Base-by-base conservation (phyloP, 2,113 vertebrate species). In the Sclerurus mexicanus region DNA sequence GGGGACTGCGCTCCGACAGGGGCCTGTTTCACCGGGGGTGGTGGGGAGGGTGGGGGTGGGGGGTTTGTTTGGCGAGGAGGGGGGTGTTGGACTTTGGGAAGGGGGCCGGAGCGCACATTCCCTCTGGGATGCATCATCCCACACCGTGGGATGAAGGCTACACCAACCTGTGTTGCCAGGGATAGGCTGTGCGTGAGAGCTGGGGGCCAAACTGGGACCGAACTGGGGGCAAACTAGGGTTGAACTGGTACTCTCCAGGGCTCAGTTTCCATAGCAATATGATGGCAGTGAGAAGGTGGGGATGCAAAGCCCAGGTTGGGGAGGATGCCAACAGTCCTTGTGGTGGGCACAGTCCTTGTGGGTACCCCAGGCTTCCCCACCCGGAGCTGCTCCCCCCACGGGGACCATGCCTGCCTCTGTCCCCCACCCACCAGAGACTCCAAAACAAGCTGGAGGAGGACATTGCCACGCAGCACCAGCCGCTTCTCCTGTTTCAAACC, bases 1-100 rank as follows among this genome's bases (percentile, higher is more conserved):
- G 96, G 98, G 95, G 97, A 97, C 97, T 95, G 96, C 19, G 85
- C 96, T 97, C 96, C 75, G 84, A 94, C 55, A 44, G 93, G 92
- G 92, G 93, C 87, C 72, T 89, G 85, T 15, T 90, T 91, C 88
- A 87, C 94, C 56, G 33, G 91, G 90, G 89, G 89, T 16, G 80
- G 88, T 31, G 69, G 86, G 63, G 74, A 60, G 55, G n/a, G 23
- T 12, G 42, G 28, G 25, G 44, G 22, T 39, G 71, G 56, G 64
- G 69, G 73, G n/a, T 85, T 90, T 88, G 72, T 84, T 60, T 63
- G 58, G 84, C 19, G 28, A 44, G 50, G 24, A 21, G 11, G 22
- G 69, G 47, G 66, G 37, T 27, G 86, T 89, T 18, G 66, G 85
- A 93, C 60, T 88, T 73, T 4, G 35, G 81, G 67, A 77, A 80